phyloP scores from a whole-genome alignment of 1,140 invertebrate genomes.

The Acyrthosiphon pisum region DNA sequence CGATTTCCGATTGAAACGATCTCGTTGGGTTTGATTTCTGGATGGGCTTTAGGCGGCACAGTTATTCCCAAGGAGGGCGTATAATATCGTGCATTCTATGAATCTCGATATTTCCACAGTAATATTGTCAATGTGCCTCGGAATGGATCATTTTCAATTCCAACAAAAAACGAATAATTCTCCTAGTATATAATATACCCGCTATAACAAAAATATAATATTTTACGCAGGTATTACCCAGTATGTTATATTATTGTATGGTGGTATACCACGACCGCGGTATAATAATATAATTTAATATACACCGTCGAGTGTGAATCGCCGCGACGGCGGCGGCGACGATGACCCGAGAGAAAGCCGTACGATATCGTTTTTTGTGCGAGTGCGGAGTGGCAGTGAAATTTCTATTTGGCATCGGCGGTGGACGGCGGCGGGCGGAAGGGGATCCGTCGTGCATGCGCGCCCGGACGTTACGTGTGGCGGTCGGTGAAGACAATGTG shows the following conservation, averaged over 20 bases:
- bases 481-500: slow-evolving; percentile 48
- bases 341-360: slow-evolving; percentile 28
- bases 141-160: neutral
- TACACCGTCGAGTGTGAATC: neutral
- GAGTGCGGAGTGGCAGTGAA: slow-evolving; percentile 9
- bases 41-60: neutral
- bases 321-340: neutral
- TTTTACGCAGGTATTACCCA: neutral
- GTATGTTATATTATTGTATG: too few relatives aligned
- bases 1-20: neutral
- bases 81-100: neutral
- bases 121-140: neutral
- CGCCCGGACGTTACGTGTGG: slow-evolving; percentile 33
- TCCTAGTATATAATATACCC: too few relatives aligned
- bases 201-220: too few relatives aligned
- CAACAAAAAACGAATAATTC: neutral
- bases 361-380: slow-evolving; percentile 25
- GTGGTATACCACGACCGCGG: neutral
- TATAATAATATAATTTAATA: neutral
- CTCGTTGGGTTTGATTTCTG: neutral
- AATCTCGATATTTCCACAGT: neutral
- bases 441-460: slow-evolving; percentile 37
- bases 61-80: neutral
- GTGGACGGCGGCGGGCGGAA: neutral
- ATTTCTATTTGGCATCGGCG: slow-evolving; percentile 1